Conservation (phyloP, 1,140 invertebrate species). For the Rhagoletis pomonella region DNA sequence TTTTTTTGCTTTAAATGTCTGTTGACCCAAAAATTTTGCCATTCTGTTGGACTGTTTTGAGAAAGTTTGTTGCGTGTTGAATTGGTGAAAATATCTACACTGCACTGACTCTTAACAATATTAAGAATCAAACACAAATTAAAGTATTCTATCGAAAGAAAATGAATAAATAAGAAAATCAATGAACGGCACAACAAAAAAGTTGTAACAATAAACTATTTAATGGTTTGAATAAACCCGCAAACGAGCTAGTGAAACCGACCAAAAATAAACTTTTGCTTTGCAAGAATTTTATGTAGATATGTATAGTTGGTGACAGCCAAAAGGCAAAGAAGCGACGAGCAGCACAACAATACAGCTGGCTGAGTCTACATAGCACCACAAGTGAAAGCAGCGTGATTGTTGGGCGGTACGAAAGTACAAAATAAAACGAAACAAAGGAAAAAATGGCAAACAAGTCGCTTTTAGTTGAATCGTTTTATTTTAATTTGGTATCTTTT, state of each 20-base stretch:
- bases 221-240: conserved; percentile 12
- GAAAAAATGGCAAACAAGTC: not conserved
- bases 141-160: not conserved
- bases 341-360: not conserved
- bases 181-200: conserved; percentile 3
- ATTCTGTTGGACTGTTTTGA: not conserved
- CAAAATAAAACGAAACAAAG: not conserved
- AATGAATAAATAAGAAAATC: not conserved
- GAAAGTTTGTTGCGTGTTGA: not conserved
- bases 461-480: not conserved
- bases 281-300: conserved; percentile 13
- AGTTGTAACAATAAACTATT: conserved; percentile 28
- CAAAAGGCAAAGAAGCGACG: not conserved
- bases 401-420: not conserved
- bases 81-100: conserved; percentile 31
- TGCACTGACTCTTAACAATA: not conserved
- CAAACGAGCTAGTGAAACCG: conserved; percentile 15
- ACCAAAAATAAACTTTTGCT: conserved; percentile 47
- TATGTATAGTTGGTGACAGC: not conserved
- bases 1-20: not conserved
- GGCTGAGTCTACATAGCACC: not conserved
- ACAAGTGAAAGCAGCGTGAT: conserved; percentile 27
- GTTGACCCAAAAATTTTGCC: conserved; percentile 12
- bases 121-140: conserved; percentile 24
- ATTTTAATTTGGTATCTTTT: not conserved